Evolutionary conservation across 2,113 vertebrate species (phyloP).

Genomic region (Xiphophorus couchianus): DNA sequence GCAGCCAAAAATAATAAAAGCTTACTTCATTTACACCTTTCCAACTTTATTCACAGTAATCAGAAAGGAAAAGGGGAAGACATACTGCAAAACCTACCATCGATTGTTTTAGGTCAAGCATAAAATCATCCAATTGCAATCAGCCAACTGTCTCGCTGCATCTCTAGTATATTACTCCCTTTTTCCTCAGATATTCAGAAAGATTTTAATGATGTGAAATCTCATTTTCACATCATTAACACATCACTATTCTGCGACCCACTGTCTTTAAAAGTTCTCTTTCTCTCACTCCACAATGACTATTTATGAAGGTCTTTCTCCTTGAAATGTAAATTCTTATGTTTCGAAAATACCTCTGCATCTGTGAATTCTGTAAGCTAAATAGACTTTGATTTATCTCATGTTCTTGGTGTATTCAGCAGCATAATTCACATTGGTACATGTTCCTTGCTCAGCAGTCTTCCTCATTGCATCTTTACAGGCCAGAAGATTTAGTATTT

Average conservation of each 20-base stretch:
- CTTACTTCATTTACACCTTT: background rate
- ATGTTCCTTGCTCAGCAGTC: slow-evolving; percentile 15
- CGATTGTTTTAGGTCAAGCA: too few relatives aligned
- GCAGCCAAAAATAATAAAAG: too few relatives aligned
- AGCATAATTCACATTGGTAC: slow-evolving; percentile 7
- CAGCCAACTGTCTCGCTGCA: too few relatives aligned
- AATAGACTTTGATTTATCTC: background rate
- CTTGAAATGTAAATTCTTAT: background rate
- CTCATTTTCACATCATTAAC: background rate
- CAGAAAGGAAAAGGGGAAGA: background rate
- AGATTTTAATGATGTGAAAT: background rate
- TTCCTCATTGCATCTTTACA: slow-evolving; percentile 22
- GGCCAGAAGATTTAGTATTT: slow-evolving; percentile 35
- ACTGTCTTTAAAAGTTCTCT: background rate
- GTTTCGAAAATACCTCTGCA: background rate
- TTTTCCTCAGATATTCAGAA: too few relatives aligned
- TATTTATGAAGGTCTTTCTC: background rate
- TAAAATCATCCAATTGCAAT: too few relatives aligned
- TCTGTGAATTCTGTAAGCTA: slow-evolving; percentile 19
- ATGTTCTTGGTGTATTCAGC: background rate
- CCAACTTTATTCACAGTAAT: background rate
- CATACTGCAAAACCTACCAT: background rate
- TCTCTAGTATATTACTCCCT: too few relatives aligned
- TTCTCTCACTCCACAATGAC: background rate
- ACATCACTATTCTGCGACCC: background rate